Evolutionary conservation across 2,113 vertebrate species (phyloP).

Genomic region (Tragelaphus strepsiceros): DNA sequence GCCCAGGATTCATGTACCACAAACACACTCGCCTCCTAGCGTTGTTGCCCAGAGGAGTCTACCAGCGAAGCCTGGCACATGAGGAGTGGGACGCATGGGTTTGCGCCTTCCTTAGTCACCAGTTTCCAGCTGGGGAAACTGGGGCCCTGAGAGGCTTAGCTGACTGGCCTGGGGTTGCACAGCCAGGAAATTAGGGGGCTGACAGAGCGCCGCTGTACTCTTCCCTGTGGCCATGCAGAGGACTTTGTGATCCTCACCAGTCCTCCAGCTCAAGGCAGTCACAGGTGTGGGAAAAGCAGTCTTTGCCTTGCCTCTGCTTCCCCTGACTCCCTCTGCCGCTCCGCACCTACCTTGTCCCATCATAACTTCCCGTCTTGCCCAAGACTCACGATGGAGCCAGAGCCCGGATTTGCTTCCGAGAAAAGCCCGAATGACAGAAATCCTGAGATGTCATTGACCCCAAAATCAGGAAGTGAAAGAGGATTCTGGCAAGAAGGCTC

Average conservation of each 20-base stretch:
- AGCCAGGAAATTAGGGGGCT: not conserved
- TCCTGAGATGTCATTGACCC: not conserved
- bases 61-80: rapidly evolving
- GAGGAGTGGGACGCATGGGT: rapidly evolving
- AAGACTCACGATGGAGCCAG: not conserved
- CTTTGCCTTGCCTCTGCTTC: rapidly evolving
- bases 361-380: not conserved
- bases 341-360: not conserved
- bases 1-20: not conserved
- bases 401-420: not conserved
- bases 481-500: not conserved
- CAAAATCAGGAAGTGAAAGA: not conserved
- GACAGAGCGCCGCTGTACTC: not conserved
- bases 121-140: not conserved
- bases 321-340: no score
- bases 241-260: not conserved
- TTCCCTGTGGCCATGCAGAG: no score
- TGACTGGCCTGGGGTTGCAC: not conserved
- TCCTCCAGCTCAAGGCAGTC: not conserved
- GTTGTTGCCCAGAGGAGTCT: not conserved
- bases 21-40: no score
- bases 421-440: not conserved
- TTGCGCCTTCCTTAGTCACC: rapidly evolving
- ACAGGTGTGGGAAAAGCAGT: not conserved
- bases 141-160: not conserved